Evolutionary conservation across 2,888 invertebrate genomes (phyloP), one percentile per base, ranked within the genome.

Genomic region (Orthosia incerta): DNA sequence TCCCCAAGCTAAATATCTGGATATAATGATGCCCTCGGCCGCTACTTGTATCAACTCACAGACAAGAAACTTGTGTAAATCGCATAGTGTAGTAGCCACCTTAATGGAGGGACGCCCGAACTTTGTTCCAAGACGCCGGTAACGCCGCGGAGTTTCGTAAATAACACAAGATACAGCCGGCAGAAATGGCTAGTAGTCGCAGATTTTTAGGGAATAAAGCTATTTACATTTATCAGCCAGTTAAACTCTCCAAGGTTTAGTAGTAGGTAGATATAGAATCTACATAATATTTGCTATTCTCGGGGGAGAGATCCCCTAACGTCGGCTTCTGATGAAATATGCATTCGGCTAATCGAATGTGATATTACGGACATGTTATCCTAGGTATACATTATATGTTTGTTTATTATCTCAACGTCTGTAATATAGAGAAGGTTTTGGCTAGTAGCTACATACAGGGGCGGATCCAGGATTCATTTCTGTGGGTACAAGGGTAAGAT

Each of bases 21-120:
- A 59, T 77, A 71, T 82, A 86, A 82, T 73, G 76, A 73, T 76
- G 76, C 67, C 59, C 67, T 77, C 65, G 64, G 71, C 53, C 67
- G 59, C 71, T 67, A 57, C 67, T 61, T 48, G 63, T 73, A 84
- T 75, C 68, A 74, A 70, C 71, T 76, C 53, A 39, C 64, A 64
- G 74, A 60, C 71, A 73, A 79, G 62, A 85, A 85, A 79, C 61
- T 75, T 83, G 68, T 62, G 53, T 71, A 83, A 86, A 79, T 83
- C 69, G 51, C 61, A 61, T 77, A 74, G 79, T 76, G 75, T 79
- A 75, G 75, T 79, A 75, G 65, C 59, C 65, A 70, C 72, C 74
- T 68, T 80, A 82, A 85, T 72, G 70, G 74, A 39, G 53, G 64
- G 69, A 26, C 69, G 71, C n/a, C 65, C 53, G 53, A 83, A 80